A percentile compares a stretch with the other conserved stretches of the same genome.
phyloP scores from a whole-genome alignment of 2,888 invertebrate genomes.

The Melikaiella ostensackeni region DNA sequence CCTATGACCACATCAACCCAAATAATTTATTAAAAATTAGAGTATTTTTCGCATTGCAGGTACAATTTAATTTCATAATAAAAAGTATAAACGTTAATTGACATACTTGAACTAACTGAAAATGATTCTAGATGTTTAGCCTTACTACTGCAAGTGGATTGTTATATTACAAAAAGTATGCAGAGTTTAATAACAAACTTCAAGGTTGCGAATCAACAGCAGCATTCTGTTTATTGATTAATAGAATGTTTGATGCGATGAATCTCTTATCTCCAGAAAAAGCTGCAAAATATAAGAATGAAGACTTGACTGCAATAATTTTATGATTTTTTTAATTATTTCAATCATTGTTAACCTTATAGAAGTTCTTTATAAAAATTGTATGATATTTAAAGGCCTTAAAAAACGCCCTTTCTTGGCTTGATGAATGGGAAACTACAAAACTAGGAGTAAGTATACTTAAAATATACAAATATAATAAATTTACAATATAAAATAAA shows the following conservation, averaged over 20 bases:
- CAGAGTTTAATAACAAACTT: slow-evolving; percentile 19
- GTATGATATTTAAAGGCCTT: slow-evolving; percentile 45
- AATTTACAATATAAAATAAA: background rate
- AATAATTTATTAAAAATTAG: slow-evolving; percentile 41
- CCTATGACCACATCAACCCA: slow-evolving; percentile 27
- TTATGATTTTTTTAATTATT: slow-evolving; percentile 7
- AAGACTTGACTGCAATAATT: slow-evolving; percentile 22
- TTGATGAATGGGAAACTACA: slow-evolving; percentile 50
- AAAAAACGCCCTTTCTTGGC: slow-evolving; percentile 45
- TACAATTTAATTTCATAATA: background rate
- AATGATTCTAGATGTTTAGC: slow-evolving; percentile 39
- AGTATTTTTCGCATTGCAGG: slow-evolving; percentile 41
- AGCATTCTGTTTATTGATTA: slow-evolving; percentile 38
- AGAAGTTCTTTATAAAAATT: background rate
- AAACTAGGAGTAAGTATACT: background rate
- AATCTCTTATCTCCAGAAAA: slow-evolving; percentile 40
- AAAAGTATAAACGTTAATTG: background rate
- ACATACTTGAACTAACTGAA: background rate
- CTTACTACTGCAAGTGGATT: slow-evolving; percentile 34
- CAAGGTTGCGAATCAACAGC: too few relatives aligned
- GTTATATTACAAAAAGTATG: slow-evolving; percentile 41
- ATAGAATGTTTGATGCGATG: slow-evolving; percentile 41
- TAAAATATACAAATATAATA: background rate
- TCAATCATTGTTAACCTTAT: slow-evolving; percentile 37
- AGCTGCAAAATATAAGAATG: slow-evolving; percentile 35